phyloP scores from a whole-genome alignment of 2,113 vertebrate species.

The Corydoras maculifer region DNA sequence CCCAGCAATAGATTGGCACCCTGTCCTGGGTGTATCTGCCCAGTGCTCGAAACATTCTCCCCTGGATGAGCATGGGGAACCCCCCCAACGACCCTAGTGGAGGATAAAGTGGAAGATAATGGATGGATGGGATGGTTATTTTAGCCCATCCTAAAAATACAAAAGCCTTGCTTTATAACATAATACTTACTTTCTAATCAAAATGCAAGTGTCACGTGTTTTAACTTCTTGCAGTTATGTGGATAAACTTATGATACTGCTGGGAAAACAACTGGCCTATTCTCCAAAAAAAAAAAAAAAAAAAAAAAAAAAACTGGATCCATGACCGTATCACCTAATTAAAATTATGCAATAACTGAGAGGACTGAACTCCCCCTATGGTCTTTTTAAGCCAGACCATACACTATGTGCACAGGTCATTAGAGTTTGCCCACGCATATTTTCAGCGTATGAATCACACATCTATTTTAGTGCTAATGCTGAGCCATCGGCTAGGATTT shows the following conservation, averaged over 20 bases:
- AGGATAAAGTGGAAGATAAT: too few species aligned
- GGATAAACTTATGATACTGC: neutral
- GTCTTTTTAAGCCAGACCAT: neutral
- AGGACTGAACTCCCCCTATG: slow-evolving; percentile 13
- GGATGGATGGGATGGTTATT: too few species aligned
- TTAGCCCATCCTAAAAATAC: too few species aligned
- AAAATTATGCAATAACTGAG: slow-evolving; percentile 24
- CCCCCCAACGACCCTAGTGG: too few species aligned
- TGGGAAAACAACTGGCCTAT: neutral
- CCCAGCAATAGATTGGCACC: too few species aligned
- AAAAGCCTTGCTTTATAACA: too few species aligned
- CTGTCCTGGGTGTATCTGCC: too few species aligned
- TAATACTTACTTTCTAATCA: neutral
- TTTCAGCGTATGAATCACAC: slow-evolving; percentile 25
- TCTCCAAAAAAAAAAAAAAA: neutral
- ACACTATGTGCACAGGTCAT: slow-evolving; percentile 18
- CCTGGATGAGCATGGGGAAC: too few species aligned
- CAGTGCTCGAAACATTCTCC: too few species aligned
- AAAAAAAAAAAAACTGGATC: neutral
- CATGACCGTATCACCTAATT: slow-evolving; percentile 15
- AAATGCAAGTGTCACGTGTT: neutral
- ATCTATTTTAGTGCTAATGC: slow-evolving; percentile 9
- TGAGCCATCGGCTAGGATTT: slow-evolving; percentile 26
- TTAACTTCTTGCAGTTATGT: neutral
- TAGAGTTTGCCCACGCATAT: slow-evolving; percentile 16